phyloP scores from a whole-genome alignment of 2,888 invertebrate species.

The Myopa tessellatipennis region DNA sequence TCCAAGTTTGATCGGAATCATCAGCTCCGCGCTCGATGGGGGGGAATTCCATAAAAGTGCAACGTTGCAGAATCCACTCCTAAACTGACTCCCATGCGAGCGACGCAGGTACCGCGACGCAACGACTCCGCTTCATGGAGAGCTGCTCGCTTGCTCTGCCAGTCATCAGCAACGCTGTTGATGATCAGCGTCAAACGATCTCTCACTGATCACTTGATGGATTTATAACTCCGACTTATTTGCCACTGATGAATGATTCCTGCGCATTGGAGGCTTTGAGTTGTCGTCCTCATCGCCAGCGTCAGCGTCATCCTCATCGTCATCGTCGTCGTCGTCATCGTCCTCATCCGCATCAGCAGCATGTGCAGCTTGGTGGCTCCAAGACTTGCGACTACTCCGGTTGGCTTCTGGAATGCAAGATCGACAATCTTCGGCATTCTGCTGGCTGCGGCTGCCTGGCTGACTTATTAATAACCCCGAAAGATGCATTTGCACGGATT shows the following conservation, averaged over 20 bases:
- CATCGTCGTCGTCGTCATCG: conserved; percentile 37
- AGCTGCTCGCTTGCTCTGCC: conserved; percentile 50
- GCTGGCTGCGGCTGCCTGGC: conserved; percentile 42
- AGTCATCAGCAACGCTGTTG: conserved; percentile 60
- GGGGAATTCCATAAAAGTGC: conserved; percentile 55
- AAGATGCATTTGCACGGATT: conserved; percentile 32
- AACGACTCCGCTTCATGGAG: conserved; percentile 27
- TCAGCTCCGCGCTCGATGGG: conserved; percentile 58
- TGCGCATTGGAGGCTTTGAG: conserved; percentile 32
- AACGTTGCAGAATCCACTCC: not conserved
- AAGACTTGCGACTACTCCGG: conserved; percentile 57
- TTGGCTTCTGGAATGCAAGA: conserved; percentile 66
- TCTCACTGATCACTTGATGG: conserved; percentile 62
- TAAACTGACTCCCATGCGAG: not conserved
- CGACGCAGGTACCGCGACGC: not conserved
- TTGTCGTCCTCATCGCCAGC: conserved; percentile 34
- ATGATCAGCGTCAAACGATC: conserved; percentile 67
- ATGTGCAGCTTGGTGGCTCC: conserved; percentile 48
- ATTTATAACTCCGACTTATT: conserved; percentile 68
- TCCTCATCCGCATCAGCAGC: conserved; percentile 31
- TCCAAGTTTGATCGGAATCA: conserved; percentile 61
- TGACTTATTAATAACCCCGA: conserved; percentile 40
- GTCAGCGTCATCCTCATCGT: conserved; percentile 36
- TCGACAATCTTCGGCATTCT: conserved; percentile 49
- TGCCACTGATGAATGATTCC: conserved; percentile 68